Evolutionary conservation across 2,797 vertebrate genomes (phyloP).

Genomic region (Molothrus ater): DNA sequence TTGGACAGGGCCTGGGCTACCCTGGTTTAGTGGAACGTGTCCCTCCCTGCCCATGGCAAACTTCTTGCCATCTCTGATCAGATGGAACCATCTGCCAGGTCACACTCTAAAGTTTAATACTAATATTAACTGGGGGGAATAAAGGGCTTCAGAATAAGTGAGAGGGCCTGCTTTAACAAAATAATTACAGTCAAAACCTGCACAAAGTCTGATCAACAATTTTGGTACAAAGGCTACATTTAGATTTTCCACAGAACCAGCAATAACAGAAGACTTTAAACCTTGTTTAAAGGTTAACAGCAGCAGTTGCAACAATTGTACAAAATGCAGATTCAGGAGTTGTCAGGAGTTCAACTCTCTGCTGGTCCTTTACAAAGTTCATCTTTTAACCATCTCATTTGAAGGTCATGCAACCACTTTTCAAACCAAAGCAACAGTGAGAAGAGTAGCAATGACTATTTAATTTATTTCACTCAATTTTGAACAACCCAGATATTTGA

Average conservation of each 20-base stretch:
- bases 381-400: background rate
- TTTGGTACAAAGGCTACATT: constrained; percentile 20
- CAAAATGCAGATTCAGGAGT: constrained; percentile 51
- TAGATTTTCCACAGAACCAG: constrained; percentile 1
- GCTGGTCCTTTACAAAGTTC: background rate
- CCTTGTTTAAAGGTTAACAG: constrained; percentile 58
- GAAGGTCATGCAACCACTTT: background rate
- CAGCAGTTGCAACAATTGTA: background rate
- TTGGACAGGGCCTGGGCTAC: fast-evolving
- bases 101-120: background rate
- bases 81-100: background rate
- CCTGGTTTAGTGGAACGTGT: background rate
- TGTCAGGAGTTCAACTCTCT: background rate
- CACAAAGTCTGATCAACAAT: background rate
- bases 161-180: background rate
- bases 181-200: background rate
- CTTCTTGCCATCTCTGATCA: background rate
- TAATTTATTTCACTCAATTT: background rate
- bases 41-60: background rate
- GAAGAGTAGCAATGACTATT: background rate
- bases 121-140: background rate
- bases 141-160: background rate
- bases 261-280: constrained; percentile 45
- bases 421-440: background rate
- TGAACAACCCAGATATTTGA: background rate